phyloP scores from a whole-genome alignment of 92 coral and sea anemone genomes.

The Palythoa caribaeorum region DNA sequence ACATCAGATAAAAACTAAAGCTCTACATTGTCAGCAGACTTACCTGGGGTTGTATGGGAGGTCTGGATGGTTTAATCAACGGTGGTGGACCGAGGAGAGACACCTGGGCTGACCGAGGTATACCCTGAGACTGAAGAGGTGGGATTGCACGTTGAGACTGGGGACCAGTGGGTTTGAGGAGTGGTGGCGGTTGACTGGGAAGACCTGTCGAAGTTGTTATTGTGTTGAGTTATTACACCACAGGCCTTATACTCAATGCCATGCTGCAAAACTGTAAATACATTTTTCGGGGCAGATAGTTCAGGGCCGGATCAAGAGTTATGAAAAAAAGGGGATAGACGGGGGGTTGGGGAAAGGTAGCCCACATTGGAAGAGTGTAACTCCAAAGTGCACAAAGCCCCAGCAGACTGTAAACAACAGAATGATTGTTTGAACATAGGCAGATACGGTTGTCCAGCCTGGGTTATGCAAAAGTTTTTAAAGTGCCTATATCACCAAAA shows the following conservation, averaged over 20 bases:
- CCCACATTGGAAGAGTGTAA: no score
- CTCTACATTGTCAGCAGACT: neutral
- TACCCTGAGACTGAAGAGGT: conserved; percentile 77
- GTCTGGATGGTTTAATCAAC: conserved; percentile 90
- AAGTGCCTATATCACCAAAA: no score
- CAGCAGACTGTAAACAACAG: neutral
- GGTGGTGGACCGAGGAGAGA: conserved; percentile 97
- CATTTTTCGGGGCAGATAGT: no score
- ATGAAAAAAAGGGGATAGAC: no score
- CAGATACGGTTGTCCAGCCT: no score
- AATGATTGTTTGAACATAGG: no score
- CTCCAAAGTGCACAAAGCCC: neutral
- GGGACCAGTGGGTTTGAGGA: conserved; percentile 86
- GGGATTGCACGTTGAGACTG: conserved; percentile 79
- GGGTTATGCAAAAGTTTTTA: no score
- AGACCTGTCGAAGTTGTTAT: neutral
- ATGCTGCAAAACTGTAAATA: neutral
- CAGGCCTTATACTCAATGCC: no score
- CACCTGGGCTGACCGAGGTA: conserved; percentile 73
- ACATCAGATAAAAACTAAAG: neutral
- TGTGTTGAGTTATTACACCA: no score
- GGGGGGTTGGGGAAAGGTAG: no score
- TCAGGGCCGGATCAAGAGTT: no score
- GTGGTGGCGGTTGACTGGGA: conserved; percentile 92
- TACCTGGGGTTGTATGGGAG: conserved; percentile 85